Evolutionary conservation across 1,140 invertebrate genomes (phyloP).

Genomic region (Musca domestica): DNA sequence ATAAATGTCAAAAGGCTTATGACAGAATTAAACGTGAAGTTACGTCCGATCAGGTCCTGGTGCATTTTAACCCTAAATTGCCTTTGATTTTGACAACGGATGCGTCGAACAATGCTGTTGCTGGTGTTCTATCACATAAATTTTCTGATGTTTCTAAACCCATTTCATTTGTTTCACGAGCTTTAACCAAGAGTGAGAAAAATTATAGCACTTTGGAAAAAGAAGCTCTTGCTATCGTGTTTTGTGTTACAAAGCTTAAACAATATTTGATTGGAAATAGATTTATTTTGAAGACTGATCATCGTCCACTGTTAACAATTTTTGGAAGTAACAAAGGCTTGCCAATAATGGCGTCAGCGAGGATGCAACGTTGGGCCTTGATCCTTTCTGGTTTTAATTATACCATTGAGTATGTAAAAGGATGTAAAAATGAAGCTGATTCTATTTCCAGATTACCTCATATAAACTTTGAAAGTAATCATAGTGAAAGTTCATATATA

Average conservation of each 20-base stretch:
- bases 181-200: constrained; percentile 32
- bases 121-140: constrained; percentile 24
- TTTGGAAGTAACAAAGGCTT: not conserved
- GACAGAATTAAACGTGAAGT: constrained; percentile 14
- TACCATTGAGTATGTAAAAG: not conserved
- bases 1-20: constrained; percentile 24
- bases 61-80: constrained; percentile 27
- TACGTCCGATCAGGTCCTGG: constrained; percentile 22
- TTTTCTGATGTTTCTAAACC: constrained; percentile 21
- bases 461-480: not conserved
- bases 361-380: not conserved
- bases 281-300: constrained; percentile 44
- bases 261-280: constrained; percentile 28
- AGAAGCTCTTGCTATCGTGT: constrained; percentile 51
- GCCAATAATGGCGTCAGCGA: not conserved
- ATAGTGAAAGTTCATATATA: not conserved
- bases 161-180: constrained; percentile 35
- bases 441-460: not conserved
- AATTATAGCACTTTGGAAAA: constrained; percentile 36
- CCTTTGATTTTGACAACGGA: constrained; percentile 27
- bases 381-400: not conserved
- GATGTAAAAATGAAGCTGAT: not conserved
- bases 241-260: constrained; percentile 33
- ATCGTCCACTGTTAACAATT: not conserved
- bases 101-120: constrained; percentile 26